These are phyloP conservation scores for Myrmophylax atrothorax DNA, from an alignment of 2,113 vertebrate species.

Conservation along the genomic window DNA sequence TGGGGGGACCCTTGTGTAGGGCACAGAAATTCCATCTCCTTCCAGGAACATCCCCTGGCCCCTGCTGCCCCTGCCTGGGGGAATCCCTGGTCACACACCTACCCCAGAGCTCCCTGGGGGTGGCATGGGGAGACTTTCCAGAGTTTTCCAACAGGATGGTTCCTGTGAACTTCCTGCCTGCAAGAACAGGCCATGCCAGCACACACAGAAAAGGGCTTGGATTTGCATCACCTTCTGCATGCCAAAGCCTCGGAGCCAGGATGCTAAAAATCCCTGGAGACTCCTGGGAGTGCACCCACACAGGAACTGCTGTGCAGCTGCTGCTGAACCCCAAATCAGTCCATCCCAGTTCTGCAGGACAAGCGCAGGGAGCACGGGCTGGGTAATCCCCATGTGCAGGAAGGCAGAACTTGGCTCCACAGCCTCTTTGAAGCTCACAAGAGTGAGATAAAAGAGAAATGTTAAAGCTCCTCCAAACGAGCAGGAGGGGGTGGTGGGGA, in stretches of 20 bases:
- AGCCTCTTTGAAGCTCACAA: background rate
- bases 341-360: background rate
- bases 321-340: background rate
- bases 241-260: background rate
- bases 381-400: background rate
- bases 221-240: background rate
- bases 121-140: background rate
- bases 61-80: background rate
- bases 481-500: background rate
- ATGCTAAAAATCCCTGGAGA: background rate
- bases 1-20: background rate
- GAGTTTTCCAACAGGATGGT: background rate
- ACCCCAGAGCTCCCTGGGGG: background rate
- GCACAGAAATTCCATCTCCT: background rate
- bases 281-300: background rate
- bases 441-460: constrained; percentile 6
- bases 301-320: background rate
- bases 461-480: background rate
- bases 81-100: background rate
- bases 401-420: background rate
- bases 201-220: background rate
- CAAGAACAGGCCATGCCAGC: background rate
- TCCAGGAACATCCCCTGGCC: background rate
- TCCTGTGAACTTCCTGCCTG: background rate
- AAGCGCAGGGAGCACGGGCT: background rate